Conservation (phyloP, 1,140 invertebrate genomes). For the Tetragonula clypearis region DNA sequence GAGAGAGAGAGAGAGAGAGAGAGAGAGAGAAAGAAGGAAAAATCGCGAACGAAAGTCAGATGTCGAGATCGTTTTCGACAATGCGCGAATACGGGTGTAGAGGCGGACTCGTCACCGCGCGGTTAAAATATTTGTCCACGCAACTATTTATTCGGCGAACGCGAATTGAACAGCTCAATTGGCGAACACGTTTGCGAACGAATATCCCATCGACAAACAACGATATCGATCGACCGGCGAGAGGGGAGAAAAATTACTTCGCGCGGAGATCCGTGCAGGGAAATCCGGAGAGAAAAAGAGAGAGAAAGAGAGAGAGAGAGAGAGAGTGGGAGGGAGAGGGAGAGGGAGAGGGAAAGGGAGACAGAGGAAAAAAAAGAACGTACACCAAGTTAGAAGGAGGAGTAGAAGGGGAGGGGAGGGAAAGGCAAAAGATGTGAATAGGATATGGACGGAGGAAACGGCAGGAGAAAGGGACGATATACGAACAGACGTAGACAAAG, state of each 20-base stretch:
- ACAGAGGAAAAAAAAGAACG: not conserved
- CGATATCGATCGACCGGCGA: not conserved
- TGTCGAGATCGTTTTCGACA: slow-evolving; percentile 24
- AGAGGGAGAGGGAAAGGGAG: too few species aligned
- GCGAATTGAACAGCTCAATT: slow-evolving; percentile 39
- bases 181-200: slow-evolving; percentile 3
- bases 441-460: not conserved
- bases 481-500: not conserved
- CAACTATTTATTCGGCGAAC: slow-evolving; percentile 37
- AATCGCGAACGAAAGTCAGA: slow-evolving; percentile 14
- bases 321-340: too few species aligned
- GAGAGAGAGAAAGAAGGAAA: not conserved
- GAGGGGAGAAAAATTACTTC: slow-evolving; percentile 5
- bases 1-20: not conserved
- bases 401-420: too few species aligned
- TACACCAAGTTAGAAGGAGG: not conserved
- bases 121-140: slow-evolving; percentile 36
- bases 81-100: not conserved
- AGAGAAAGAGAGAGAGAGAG: too few species aligned
- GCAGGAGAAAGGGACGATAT: not conserved
- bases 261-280: not conserved
- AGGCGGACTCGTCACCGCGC: not conserved
- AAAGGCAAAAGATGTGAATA: not conserved
- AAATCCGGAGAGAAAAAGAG: not conserved
- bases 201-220: slow-evolving; percentile 29